phyloP scores from a whole-genome alignment of 2,797 vertebrate genomes.

The Lutjanus campechanus region DNA sequence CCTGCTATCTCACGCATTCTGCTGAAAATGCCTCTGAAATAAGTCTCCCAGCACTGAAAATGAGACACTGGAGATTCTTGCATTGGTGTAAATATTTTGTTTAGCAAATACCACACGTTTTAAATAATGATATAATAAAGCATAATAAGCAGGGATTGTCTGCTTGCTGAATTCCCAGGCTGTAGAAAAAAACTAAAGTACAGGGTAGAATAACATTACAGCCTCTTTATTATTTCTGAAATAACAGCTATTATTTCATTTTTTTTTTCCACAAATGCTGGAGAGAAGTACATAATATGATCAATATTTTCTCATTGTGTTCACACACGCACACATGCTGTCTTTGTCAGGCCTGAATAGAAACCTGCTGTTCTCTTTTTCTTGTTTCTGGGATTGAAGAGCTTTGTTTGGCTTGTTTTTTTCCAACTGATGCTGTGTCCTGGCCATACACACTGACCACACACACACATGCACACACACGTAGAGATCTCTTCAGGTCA shows the following conservation, averaged over 20 bases:
- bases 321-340: not conserved
- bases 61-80: slow-evolving; percentile 18
- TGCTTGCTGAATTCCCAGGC: slow-evolving; percentile 2
- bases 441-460: not conserved
- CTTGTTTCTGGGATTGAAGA: not conserved
- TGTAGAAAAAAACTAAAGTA: slow-evolving; percentile 8
- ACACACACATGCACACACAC: slow-evolving; percentile 15
- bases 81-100: slow-evolving; percentile 38
- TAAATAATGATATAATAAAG: slow-evolving; percentile 32
- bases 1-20: slow-evolving; percentile 21
- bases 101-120: slow-evolving; percentile 18
- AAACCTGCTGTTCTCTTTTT: slow-evolving; percentile 25
- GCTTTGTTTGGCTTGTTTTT: slow-evolving; percentile 30
- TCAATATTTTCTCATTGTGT: slow-evolving; percentile 36
- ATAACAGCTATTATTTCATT: slow-evolving; percentile 3
- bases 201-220: not conserved
- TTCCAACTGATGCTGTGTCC: not conserved
- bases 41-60: slow-evolving; percentile 20
- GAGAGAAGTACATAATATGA: slow-evolving; percentile 15
- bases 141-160: not conserved
- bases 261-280: not conserved
- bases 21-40: slow-evolving; percentile 20
- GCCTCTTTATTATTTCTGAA: slow-evolving; percentile 20
- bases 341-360: slow-evolving; percentile 22
- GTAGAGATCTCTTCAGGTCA: slow-evolving; percentile 22